Base-by-base conservation (phyloP, 2,888 invertebrate genomes). In the Corbicula japonica region DNA sequence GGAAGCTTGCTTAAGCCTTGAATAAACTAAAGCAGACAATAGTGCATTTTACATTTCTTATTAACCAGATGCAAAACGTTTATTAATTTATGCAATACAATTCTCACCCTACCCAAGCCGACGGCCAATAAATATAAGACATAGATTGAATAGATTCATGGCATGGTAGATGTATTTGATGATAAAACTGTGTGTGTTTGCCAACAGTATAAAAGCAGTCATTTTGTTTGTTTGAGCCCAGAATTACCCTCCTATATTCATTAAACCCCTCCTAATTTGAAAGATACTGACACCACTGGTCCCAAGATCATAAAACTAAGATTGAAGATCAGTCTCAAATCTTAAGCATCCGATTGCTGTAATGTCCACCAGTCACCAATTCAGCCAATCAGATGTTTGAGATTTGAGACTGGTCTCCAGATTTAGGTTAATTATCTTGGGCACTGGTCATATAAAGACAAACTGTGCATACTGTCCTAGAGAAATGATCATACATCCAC, bases 1-100 rank as follows among this genome's bases (percentile, higher is more conserved):
- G 91, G 88, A 28, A 92, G 76, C 32, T 83, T 82, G 8, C 84
- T 72, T 12, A 91, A 80, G n/a, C 92, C 92, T 65, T 88, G 87
- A n/a, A 92, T 71, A 82, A 89, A 92, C 92, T 91, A 84, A 44
- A 85, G 77, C 35, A 41, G 3, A 54, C 21, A 48, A n/a, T 48
- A 6, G 21, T 6, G 6, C 15, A 21, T 6, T 38, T 12, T 38
- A 38, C n/a, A n/a, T n/a, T n/a, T n/a, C n/a, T n/a, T 38, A 38
- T 12, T 8, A 15, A 38, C 15, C 8, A 12, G 8, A 38, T 38
- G 15, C 41, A 12, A 15, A 38, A 38, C 15, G 41, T 38, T 38
- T 38, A 12, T 12, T 38, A 15, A 38, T 12, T 38, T 38, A 41
- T 41, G 15, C 15, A 41, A 41, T 41, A 12, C 8, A 41, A 41